Conservation (phyloP, 2,888 invertebrate species). For the Apantesis nais region DNA sequence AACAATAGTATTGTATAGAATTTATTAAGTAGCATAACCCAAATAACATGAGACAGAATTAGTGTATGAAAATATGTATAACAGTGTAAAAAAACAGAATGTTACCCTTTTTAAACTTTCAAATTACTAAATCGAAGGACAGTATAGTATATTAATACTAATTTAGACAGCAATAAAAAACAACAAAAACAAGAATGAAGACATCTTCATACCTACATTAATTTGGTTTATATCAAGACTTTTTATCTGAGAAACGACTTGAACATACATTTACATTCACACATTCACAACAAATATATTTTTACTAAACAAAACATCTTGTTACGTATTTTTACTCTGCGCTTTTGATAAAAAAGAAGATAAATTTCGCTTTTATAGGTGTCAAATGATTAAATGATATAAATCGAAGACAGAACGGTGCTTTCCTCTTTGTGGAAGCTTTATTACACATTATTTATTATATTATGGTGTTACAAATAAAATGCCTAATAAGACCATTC, state of each 20-base stretch:
- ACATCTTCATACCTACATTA: neutral
- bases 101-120: too few relatives aligned
- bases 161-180: neutral
- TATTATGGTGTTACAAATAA: conserved; percentile 28
- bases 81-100: neutral
- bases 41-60: too few relatives aligned
- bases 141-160: too few relatives aligned
- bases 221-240: neutral
- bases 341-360: neutral
- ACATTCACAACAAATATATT: neutral
- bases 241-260: neutral
- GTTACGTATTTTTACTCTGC: neutral
- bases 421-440: conserved; percentile 20
- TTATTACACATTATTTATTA: conserved; percentile 36
- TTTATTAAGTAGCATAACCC: too few relatives aligned
- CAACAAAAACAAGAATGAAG: neutral
- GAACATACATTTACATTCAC: neutral
- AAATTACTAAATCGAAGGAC: too few relatives aligned
- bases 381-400: neutral
- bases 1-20: neutral
- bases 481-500: conserved; percentile 27
- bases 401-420: conserved; percentile 8
- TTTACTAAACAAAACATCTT: neutral
- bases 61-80: too few relatives aligned
- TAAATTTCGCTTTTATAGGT: neutral